Evolutionary conservation across 2,113 vertebrate genomes (phyloP), one percentile per base, ranked within the genome.

Genomic region (Antigone vipio): DNA sequence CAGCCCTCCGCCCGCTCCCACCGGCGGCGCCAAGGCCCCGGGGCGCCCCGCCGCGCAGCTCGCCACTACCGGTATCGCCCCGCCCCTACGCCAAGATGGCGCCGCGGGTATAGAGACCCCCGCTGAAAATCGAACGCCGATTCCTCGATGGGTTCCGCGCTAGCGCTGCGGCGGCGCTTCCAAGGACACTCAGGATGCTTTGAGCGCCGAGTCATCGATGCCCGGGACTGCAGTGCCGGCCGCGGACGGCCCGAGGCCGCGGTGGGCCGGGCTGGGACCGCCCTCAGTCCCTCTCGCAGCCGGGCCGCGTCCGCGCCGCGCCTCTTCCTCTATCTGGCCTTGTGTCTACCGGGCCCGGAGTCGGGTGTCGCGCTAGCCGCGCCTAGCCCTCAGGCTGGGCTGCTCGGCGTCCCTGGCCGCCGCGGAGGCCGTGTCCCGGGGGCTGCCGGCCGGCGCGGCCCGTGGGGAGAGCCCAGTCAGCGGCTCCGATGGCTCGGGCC

Each of bases 1-100:
- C 0, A 1, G 6, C 1, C 3, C 1, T 6, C 2, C 9, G 1
- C 5, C 8, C 4, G 2, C 13, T 17, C 7, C 19, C 4, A 7
- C 8, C 3, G 12, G 52, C 6, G 15, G 22, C 7, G 15, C 32
- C 44, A 4, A 6, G 22, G 35, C 38, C 18, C 20, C 6, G 12
- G 32, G 38, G 11, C 5, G 24, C 21, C 8, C 3, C 4, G 15
- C 19, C 11, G 40, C 6, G 10, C 17, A 3, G 22, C 17, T 59
- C 9, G 6, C 7, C 16, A 4, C 22, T 13, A 21, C 42, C 24
- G 34, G 32, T 34, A 15, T 2, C 5, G 59, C 29, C 6, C 24
- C 40, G 13, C 64, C 53, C 12, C 47, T 6, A 19, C 26, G 30
- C 24, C 24, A 86, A 95, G 18, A 94, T 93, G 90, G 94, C 67